Percentiles rank a stretch among this genome's conserved stretches.
Evolutionary conservation across 2,113 vertebrate species (phyloP).

Genomic region (Benitochromis conjunctus): DNA sequence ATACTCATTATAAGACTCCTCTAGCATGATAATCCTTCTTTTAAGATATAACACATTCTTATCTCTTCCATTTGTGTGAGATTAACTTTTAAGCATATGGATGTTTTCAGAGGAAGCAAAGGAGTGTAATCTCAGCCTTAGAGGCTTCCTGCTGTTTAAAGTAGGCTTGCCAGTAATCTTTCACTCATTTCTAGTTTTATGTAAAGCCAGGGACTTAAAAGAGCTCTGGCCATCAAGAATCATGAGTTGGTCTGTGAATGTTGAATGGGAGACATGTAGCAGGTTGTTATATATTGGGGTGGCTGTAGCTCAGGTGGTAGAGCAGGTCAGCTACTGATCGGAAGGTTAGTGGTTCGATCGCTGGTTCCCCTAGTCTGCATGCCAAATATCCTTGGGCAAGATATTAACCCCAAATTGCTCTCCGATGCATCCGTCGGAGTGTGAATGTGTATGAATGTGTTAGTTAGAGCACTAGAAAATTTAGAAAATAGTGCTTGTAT

Average conservation of each 20-base stretch:
- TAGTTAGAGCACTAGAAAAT: too few species aligned
- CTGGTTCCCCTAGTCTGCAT: too few species aligned
- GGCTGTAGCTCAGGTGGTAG: too few species aligned
- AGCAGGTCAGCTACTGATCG: too few species aligned
- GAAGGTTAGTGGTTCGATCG: too few species aligned
- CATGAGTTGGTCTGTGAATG: neutral
- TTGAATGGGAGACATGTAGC: neutral
- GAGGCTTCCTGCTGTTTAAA: neutral
- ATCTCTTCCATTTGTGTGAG: neutral
- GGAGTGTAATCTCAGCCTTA: neutral
- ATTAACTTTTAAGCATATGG: neutral
- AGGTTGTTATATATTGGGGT: neutral
- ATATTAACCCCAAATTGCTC: too few species aligned
- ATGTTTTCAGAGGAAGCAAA: neutral
- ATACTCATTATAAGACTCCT: neutral
- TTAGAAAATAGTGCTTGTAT: too few species aligned
- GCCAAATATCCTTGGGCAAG: too few species aligned
- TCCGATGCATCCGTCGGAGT: too few species aligned
- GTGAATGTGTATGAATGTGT: too few species aligned
- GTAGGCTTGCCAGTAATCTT: neutral
- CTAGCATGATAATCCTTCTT: neutral
- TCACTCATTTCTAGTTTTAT: neutral
- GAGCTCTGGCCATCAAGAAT: neutral
- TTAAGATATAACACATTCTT: neutral
- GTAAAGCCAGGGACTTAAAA: neutral